A percentile compares a stretch with the other conserved stretches of the same genome.
These are phyloP conservation scores for Syrrhaptes paradoxus DNA, from an alignment of 2,113 vertebrate species.

Conservation along the genomic window DNA sequence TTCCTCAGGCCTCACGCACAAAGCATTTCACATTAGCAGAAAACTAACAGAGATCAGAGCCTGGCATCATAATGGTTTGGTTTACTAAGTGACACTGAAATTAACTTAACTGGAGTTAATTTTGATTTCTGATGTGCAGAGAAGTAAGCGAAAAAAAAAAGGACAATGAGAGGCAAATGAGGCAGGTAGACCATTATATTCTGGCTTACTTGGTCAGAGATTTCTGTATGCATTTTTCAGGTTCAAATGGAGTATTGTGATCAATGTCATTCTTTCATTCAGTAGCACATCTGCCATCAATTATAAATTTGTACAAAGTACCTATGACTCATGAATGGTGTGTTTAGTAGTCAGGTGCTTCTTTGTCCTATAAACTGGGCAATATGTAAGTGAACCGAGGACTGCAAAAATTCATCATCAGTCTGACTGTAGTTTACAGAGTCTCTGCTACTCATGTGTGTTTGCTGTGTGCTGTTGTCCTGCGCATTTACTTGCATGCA, in stretches of 20 bases:
- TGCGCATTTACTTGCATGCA: neutral
- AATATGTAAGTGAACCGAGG: conserved; percentile 19
- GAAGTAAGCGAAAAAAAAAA: neutral
- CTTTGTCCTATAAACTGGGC: conserved; percentile 11
- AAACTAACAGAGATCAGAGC: neutral
- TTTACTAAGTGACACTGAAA: neutral
- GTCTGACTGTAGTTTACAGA: neutral
- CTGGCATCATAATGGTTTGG: neutral
- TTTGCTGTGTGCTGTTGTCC: neutral
- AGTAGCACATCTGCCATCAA: neutral
- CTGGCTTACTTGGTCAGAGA: neutral
- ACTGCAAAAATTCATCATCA: neutral
- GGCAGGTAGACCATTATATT: neutral
- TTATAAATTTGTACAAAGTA: neutral
- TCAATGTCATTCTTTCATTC: neutral
- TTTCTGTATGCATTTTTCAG: neutral
- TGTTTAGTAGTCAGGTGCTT: neutral
- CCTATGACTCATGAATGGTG: neutral
- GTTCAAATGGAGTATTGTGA: conserved; percentile 4
- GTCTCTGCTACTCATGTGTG: neutral
- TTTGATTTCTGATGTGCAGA: neutral
- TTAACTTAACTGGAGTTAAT: neutral
- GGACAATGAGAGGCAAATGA: neutral
- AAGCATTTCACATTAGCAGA: conserved; percentile 36
- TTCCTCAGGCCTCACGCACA: neutral